Conservation (phyloP, 2,888 invertebrate species). For the Leptarthrus brevirostris region DNA sequence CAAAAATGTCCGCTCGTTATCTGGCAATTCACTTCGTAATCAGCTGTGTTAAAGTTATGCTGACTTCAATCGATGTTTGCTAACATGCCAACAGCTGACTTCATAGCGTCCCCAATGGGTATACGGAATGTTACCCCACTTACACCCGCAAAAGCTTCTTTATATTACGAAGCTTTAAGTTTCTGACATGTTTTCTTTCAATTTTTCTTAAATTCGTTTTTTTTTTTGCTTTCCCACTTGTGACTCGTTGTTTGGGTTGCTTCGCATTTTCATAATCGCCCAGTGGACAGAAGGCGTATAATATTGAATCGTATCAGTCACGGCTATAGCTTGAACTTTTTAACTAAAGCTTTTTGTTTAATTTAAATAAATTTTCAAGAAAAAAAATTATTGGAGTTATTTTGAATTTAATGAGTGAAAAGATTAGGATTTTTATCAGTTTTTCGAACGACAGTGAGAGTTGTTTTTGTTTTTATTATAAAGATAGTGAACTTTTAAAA, state of each 20-base stretch:
- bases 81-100: no score
- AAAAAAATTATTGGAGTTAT: background rate
- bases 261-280: constrained; percentile 1
- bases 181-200: constrained; percentile 8
- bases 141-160: no score
- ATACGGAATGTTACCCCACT: no score
- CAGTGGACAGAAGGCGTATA: constrained; percentile 1
- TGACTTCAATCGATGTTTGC: no score
- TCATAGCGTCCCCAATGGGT: no score
- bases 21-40: no score
- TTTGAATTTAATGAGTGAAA: background rate
- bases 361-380: background rate
- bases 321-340: background rate
- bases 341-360: background rate
- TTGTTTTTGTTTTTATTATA: no score
- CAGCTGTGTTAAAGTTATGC: no score
- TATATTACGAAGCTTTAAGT: no score
- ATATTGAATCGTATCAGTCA: background rate
- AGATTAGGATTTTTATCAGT: background rate
- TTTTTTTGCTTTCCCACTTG: background rate
- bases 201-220: background rate
- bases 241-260: background rate
- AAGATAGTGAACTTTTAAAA: no score
- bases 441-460: no score
- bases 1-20: no score